Conservation (phyloP, 2,888 invertebrate species). For the Campoplex nolae region DNA sequence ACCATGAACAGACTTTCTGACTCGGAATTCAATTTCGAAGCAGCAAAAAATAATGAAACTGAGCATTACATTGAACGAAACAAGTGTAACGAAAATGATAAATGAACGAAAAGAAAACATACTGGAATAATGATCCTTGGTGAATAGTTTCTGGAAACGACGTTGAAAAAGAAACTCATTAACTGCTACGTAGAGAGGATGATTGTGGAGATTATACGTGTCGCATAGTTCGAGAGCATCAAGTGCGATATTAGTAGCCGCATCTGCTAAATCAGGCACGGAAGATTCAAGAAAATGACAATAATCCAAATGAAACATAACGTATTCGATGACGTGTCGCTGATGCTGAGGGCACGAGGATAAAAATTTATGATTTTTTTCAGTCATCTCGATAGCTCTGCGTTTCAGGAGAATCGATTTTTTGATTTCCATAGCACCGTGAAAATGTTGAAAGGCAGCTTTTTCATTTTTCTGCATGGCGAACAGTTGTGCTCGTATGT, state of each 20-base stretch:
- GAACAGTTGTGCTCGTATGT: slow-evolving; percentile 80
- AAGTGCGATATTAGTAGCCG: slow-evolving; percentile 68
- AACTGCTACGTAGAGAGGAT: slow-evolving; percentile 74
- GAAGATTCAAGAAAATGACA: slow-evolving; percentile 73
- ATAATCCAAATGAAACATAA: slow-evolving; percentile 78
- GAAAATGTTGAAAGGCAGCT: slow-evolving; percentile 77
- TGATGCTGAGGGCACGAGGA: slow-evolving; percentile 67
- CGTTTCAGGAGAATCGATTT: slow-evolving; percentile 64
- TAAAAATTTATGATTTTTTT: slow-evolving; percentile 62
- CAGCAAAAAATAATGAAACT: slow-evolving; percentile 33
- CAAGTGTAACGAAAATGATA: slow-evolving; percentile 25
- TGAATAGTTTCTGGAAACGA: slow-evolving; percentile 68
- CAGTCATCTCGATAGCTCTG: slow-evolving; percentile 27
- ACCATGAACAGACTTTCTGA: too few species aligned
- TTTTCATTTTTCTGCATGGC: slow-evolving; percentile 72
- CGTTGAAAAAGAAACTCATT: slow-evolving; percentile 74
- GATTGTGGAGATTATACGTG: slow-evolving; percentile 74
- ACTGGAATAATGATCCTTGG: slow-evolving; percentile 65
- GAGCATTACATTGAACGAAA: neutral
- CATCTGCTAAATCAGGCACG: slow-evolving; percentile 37
- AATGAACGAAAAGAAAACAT: slow-evolving; percentile 58
- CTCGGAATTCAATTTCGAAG: too few species aligned
- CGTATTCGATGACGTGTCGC: slow-evolving; percentile 74
- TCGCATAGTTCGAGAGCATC: slow-evolving; percentile 74
- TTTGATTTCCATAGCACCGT: slow-evolving; percentile 77